These are phyloP conservation scores for Drosophila sechellia DNA, from an alignment of 1,140 invertebrate species.

Conservation along the genomic window DNA sequence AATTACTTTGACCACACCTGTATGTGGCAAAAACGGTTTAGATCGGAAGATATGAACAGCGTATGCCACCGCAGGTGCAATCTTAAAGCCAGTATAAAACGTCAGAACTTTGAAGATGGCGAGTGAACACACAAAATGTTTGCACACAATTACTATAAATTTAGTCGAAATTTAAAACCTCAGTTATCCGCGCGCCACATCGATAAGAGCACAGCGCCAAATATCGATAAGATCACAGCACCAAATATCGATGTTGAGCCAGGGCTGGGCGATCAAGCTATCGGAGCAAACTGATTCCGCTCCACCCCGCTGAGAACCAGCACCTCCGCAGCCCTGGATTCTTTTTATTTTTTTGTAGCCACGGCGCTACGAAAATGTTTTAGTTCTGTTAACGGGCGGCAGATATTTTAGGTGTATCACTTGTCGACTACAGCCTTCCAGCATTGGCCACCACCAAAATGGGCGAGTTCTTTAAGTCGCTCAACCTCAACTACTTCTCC, in stretches of 20 bases:
- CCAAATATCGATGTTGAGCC: not conserved
- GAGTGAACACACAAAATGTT: too few species aligned
- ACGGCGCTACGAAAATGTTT: constrained; percentile 51
- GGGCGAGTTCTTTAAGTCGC: constrained; percentile 94
- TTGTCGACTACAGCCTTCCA: constrained; percentile 14
- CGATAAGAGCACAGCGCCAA: not conserved
- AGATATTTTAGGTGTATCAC: constrained; percentile 21
- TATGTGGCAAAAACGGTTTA: too few species aligned
- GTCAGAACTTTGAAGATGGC: too few species aligned
- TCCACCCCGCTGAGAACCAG: not conserved
- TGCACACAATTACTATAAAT: too few species aligned
- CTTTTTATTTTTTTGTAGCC: constrained; percentile 10
- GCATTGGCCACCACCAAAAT: constrained; percentile 85
- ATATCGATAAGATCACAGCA: not conserved
- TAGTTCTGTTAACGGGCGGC: constrained; percentile 47
- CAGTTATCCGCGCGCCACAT: not conserved
- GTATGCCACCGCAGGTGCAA: too few species aligned
- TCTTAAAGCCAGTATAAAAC: too few species aligned
- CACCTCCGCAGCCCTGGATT: constrained; percentile 39
- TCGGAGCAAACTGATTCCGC: not conserved
- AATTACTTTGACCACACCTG: too few species aligned
- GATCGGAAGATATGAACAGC: too few species aligned
- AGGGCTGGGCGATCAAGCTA: not conserved
- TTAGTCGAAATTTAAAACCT: too few species aligned
- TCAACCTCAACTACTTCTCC: constrained; percentile 92